These are phyloP conservation scores for Chlorocebus sabaeus DNA, from an alignment of 2,113 vertebrate species.

Conservation along the genomic window DNA sequence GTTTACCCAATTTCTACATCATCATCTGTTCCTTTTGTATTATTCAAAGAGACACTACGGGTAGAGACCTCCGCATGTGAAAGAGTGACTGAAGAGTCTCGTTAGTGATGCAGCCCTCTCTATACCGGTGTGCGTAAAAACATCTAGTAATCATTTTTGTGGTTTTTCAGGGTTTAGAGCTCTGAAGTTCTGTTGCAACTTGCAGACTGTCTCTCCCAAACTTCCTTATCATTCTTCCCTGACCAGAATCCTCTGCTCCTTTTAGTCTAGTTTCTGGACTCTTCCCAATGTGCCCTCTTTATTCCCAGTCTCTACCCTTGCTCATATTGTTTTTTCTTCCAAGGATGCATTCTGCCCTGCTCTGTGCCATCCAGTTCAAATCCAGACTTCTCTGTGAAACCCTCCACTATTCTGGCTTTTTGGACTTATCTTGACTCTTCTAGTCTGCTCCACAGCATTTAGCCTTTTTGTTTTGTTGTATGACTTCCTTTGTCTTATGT, in stretches of 20 bases:
- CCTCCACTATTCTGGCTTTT: background rate
- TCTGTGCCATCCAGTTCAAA: background rate
- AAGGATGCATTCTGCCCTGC: background rate
- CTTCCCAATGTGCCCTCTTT: background rate
- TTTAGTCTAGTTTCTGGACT: background rate
- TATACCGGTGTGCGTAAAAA: background rate
- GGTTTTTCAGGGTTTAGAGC: background rate
- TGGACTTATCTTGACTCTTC: background rate
- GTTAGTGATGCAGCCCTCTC: background rate
- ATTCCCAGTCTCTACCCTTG: background rate
- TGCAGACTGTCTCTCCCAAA: background rate
- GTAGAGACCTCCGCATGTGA: background rate
- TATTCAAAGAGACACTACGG: conserved; percentile 14
- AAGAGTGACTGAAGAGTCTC: background rate
- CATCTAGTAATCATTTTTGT: background rate
- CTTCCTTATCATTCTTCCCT: background rate
- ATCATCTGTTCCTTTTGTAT: background rate
- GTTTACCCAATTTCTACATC: background rate
- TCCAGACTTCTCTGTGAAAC: background rate
- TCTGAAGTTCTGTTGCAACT: background rate
- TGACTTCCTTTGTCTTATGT: background rate
- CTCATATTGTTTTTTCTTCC: background rate
- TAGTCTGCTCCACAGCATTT: background rate
- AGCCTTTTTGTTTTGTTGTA: background rate
- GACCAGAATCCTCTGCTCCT: background rate